These are phyloP conservation scores for Hirtodrosophila duncani DNA, from an alignment of 2,888 invertebrate species.

Conservation along the genomic window DNA sequence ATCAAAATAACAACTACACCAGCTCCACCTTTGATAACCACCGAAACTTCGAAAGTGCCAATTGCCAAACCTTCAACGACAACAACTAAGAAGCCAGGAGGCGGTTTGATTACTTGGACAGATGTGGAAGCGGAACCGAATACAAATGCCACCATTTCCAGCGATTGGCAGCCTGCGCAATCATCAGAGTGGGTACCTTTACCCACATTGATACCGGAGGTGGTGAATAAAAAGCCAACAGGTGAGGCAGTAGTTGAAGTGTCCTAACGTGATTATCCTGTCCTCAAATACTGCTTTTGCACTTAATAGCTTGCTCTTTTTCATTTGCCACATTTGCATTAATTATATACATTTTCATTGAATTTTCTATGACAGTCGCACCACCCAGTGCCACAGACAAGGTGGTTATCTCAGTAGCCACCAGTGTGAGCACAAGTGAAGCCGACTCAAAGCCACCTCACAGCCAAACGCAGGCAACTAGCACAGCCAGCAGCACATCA, in stretches of 20 bases:
- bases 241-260: no score
- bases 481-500: conserved; percentile 25
- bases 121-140: conserved; percentile 77
- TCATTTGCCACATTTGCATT: conserved; percentile 1
- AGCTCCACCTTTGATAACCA: conserved; percentile 22
- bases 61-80: conserved; percentile 51
- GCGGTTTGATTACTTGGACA: conserved; percentile 81
- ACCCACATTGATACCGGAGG: conserved; percentile 65
- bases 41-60: conserved; percentile 33
- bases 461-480: conserved; percentile 32
- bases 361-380: conserved; percentile 19
- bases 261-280: no score
- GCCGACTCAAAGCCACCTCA: no score
- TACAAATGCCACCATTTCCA: conserved; percentile 58
- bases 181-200: conserved; percentile 75
- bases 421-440: conserved; percentile 66
- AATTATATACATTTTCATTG: no score
- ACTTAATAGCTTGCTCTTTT: not conserved
- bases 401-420: conserved; percentile 71
- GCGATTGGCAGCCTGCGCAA: conserved; percentile 74
- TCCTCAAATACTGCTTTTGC: not conserved
- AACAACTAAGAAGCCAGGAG: conserved; percentile 67
- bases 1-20: conserved; percentile 16
- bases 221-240: conserved; percentile 54
- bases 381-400: conserved; percentile 64